Percentiles rank a stretch among this genome's conserved stretches.
Evolutionary conservation across 2,888 invertebrate species (phyloP).

Genomic region (Eremobia ochroleuca): DNA sequence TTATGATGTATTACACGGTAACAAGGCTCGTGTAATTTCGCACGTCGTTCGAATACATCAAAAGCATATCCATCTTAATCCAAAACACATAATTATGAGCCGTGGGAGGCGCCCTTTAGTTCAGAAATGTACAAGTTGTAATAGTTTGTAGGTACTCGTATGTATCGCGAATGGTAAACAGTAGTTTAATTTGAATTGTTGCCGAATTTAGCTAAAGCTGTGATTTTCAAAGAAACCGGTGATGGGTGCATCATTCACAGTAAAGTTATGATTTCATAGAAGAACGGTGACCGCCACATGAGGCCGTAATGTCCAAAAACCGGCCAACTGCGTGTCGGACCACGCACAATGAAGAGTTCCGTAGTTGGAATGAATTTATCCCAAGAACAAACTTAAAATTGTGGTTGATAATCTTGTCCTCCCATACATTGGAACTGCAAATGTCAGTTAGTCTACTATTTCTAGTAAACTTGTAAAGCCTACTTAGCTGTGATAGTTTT

Average conservation of each 20-base stretch:
- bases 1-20: slow-evolving; percentile 52
- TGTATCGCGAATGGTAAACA: slow-evolving; percentile 2
- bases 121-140: slow-evolving; percentile 38
- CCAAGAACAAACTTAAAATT: too few species aligned
- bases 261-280: neutral
- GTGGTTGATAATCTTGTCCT: too few species aligned
- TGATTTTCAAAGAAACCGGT: neutral
- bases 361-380: too few species aligned
- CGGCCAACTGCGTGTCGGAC: too few species aligned
- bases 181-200: slow-evolving; percentile 20
- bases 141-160: slow-evolving; percentile 30
- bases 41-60: slow-evolving; percentile 64
- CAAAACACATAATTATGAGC: slow-evolving; percentile 67
- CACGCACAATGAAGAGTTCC: too few species aligned
- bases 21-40: slow-evolving; percentile 61
- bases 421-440: too few species aligned
- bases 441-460: too few species aligned
- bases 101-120: slow-evolving; percentile 39
- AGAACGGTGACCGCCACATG: too few species aligned
- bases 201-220: neutral
- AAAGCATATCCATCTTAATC: slow-evolving; percentile 70
- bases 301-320: neutral
- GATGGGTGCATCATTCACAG: neutral
- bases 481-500: too few species aligned
- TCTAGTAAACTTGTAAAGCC: too few species aligned